A percentile compares a stretch with the other conserved stretches of the same genome.
Evolutionary conservation across 1,140 invertebrate genomes (phyloP).

Genomic region (Eciton burchellii): DNA sequence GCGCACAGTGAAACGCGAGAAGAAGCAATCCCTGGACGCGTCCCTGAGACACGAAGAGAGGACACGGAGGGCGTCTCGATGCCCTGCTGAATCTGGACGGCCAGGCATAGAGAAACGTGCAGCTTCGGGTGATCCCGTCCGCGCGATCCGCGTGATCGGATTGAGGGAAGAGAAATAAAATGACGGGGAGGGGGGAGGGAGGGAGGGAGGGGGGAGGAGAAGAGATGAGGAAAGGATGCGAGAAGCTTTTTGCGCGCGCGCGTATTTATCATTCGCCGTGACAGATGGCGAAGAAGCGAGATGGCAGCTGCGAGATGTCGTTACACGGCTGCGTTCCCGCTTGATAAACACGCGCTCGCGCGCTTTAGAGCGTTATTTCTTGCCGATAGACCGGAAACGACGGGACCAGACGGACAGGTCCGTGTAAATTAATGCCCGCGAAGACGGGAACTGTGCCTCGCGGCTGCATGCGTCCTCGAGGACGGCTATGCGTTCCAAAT

Average conservation of each 20-base stretch:
- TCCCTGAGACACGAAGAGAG: conserved; percentile 29
- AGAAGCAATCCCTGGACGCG: conserved; percentile 11
- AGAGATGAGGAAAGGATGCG: no score
- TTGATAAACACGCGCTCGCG: background rate
- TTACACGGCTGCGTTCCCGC: background rate
- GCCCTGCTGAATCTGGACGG: background rate
- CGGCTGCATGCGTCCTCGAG: conserved; percentile 54
- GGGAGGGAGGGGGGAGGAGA: no score
- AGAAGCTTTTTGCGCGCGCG: no score
- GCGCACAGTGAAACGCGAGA: conserved; percentile 32
- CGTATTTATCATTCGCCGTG: no score
- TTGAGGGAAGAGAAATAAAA: no score
- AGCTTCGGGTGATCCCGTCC: background rate
- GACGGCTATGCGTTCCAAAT: conserved; percentile 60
- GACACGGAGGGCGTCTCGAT: background rate
- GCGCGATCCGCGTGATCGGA: background rate
- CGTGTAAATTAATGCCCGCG: background rate
- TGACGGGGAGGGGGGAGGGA: no score
- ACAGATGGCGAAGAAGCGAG: conserved; percentile 5
- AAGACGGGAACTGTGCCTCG: conserved; percentile 9
- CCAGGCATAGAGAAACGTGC: background rate
- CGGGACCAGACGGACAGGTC: background rate
- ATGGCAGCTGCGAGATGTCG: background rate
- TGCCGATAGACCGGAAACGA: conserved; percentile 36
- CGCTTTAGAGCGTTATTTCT: conserved; percentile 28